A percentile compares a stretch with the other conserved stretches of the same genome.
phyloP scores from a whole-genome alignment of 2,797 vertebrate species.

The Peromyscus eremicus region DNA sequence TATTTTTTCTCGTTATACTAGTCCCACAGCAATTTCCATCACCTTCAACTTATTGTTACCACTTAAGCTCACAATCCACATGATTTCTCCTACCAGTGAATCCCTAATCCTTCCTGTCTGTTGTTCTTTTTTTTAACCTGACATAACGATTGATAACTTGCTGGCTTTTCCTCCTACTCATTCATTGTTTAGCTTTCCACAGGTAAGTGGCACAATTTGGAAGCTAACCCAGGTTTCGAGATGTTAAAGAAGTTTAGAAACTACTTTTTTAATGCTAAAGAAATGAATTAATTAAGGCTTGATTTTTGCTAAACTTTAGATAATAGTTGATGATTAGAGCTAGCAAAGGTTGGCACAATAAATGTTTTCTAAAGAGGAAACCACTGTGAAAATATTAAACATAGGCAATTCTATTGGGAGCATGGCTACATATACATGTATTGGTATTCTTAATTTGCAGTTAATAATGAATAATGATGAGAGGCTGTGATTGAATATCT shows the following conservation, averaged over 20 bases:
- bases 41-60: background rate
- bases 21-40: background rate
- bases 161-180: background rate
- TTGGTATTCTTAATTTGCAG: conserved; percentile 45
- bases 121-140: background rate
- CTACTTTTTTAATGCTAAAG: conserved; percentile 36
- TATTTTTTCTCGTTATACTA: conserved; percentile 47
- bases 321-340: background rate
- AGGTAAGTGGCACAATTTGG: background rate
- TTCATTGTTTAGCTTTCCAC: conserved; percentile 22
- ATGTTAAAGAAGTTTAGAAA: conserved; percentile 1
- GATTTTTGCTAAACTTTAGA: background rate
- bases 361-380: conserved; percentile 39
- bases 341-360: background rate
- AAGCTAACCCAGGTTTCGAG: background rate
- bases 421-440: background rate
- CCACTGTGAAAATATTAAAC: background rate
- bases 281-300: conserved; percentile 36
- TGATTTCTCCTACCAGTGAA: conserved; percentile 12
- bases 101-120: background rate
- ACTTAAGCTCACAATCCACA: background rate
- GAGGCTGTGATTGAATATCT: conserved; percentile 10
- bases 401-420: background rate
- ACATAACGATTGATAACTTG: background rate
- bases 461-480: conserved; percentile 56